Conservation (phyloP, 1,140 invertebrate species). For the Bombus balteatus region DNA sequence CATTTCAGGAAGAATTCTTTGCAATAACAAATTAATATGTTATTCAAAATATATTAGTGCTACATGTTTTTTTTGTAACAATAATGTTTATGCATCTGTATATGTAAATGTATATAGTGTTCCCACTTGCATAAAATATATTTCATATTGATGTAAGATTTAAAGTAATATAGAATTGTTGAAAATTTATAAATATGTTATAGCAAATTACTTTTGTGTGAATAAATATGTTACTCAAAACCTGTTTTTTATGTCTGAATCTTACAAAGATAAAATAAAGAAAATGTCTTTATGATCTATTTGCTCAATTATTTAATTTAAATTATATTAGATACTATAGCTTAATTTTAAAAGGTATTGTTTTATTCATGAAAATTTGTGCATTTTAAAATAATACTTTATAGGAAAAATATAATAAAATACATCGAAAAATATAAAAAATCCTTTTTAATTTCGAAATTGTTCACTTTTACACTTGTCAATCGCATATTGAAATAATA, state of each 20-base stretch:
- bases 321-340: background rate
- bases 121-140: constrained; percentile 53
- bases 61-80: constrained; percentile 47
- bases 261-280: background rate
- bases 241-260: background rate
- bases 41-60: constrained; percentile 44
- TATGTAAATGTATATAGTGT: constrained; percentile 68
- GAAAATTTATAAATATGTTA: constrained; percentile 68
- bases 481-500: constrained; percentile 62
- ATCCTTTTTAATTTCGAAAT: constrained; percentile 57
- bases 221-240: constrained; percentile 47
- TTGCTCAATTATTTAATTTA: background rate
- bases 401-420: background rate
- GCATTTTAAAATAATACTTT: background rate
- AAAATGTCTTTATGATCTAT: background rate
- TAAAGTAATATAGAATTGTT: constrained; percentile 57
- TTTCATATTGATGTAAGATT: constrained; percentile 59
- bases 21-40: constrained; percentile 38
- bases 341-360: background rate
- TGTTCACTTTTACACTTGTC: constrained; percentile 59
- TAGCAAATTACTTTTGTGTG: constrained; percentile 58
- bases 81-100: constrained; percentile 60
- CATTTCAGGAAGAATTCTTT: constrained; percentile 25
- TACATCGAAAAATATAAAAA: constrained; percentile 49
- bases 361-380: background rate